Base-by-base conservation (phyloP, 2,113 vertebrate genomes). In the Zapornia atra region DNA sequence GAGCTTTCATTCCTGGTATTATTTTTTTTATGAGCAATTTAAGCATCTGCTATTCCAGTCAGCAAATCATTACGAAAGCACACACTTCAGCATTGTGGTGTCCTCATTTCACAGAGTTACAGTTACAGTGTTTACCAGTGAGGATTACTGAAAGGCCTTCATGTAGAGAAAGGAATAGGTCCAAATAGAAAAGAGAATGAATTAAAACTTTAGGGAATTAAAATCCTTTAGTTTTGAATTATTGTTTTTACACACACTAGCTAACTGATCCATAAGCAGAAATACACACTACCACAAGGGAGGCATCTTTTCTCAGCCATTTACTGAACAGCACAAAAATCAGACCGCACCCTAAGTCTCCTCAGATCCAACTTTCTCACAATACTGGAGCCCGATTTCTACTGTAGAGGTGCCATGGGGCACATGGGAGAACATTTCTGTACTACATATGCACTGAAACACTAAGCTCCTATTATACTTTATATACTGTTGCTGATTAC, bases 21-120 rank as follows among this genome's bases (percentile, higher is more conserved):
- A 64, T 81, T 88, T 93, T 93, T 93, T 88, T 93, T 48, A 86
- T 80, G 48, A 10, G 29, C 44, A 86, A 60, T 89, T 94, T 81
- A 88, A 33, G 51, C 73, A 94, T 54, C 86, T 84, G 77, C 56
- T 88, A 75, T 38, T 88, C 24, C 71, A 83, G 61, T 40, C 69
- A 93, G 81, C 63, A 65, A 59, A 72, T 31, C 21, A 31, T 80
- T 92, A 90, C 0, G 4, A 90, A 86, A 87, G 31, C 25, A 70
- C 20, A 19, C 51, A 28, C 22, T 77, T 66, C 6, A 46, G 71
- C 53, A 36, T 26, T 11, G 36, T 54, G 28, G 31, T 65, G 66
- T 86, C 92, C 92, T 94, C 70, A 21, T 60, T 85, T 80, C 68
- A 68, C 66, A 50, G 4, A 21, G 36, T 61, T 16, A 61, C 57